A percentile compares a stretch with the other conserved stretches of the same genome.
Conservation (phyloP, 2,797 vertebrate species). For the Lindbergichthys nudifrons region DNA sequence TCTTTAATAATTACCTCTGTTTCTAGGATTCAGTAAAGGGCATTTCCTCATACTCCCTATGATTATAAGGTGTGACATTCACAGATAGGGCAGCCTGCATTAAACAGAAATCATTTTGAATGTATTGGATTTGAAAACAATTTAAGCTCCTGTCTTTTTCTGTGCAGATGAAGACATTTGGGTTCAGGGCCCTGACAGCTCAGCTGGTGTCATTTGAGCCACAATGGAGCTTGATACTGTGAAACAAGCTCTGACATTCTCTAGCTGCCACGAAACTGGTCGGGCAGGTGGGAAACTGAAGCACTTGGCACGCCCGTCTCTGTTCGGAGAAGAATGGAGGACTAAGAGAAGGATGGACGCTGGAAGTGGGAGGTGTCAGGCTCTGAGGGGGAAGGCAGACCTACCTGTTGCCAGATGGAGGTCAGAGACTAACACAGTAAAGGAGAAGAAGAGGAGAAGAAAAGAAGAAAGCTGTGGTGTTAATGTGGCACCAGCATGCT, state of each 20-base stretch:
- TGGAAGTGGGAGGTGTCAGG: conserved; percentile 47
- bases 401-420: conserved; percentile 43
- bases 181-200: conserved; percentile 15
- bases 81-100: neutral
- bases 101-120: neutral
- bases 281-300: conserved; percentile 62
- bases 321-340: conserved; percentile 51
- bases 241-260: conserved; percentile 24
- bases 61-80: neutral
- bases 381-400: neutral
- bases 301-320: conserved; percentile 46
- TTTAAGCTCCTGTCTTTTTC: neutral
- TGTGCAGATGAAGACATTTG: conserved; percentile 10
- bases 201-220: conserved; percentile 54
- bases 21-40: neutral
- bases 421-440: conserved; percentile 31
- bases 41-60: neutral
- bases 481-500: conserved; percentile 37
- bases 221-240: neutral
- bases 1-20: neutral
- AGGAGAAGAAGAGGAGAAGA: conserved; percentile 19
- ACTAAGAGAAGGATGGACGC: conserved; percentile 29
- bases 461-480: conserved; percentile 24
- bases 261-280: conserved; percentile 67
- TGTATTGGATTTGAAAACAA: neutral